Conservation (phyloP, 2,888 invertebrate genomes). For the Spilosoma lubricipeda region DNA sequence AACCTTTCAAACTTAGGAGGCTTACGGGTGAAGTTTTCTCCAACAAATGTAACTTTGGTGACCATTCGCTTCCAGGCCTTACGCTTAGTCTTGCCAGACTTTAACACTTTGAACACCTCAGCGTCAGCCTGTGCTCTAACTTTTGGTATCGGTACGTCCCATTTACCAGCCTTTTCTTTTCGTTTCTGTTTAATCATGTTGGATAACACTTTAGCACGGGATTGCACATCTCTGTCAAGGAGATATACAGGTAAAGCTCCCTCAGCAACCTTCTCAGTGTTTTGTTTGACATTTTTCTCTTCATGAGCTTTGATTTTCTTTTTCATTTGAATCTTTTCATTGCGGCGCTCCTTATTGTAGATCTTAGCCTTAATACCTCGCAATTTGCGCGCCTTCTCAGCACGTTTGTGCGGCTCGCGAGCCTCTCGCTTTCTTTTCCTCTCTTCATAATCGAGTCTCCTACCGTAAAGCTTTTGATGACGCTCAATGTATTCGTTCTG, state of each 20-base stretch:
- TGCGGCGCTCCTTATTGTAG: slow-evolving; percentile 97
- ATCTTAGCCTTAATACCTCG: slow-evolving; percentile 99
- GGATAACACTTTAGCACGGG: slow-evolving; percentile 97
- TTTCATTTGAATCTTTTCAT: slow-evolving; percentile 99
- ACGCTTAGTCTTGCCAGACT: slow-evolving; percentile 95
- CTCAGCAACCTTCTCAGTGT: slow-evolving; percentile 93
- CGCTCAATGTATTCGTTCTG: slow-evolving; percentile 99
- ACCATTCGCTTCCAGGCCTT: slow-evolving; percentile 99
- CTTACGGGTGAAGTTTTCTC: slow-evolving; percentile 99
- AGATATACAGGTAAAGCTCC: slow-evolving; percentile 98
- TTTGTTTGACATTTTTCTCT: slow-evolving; percentile 95
- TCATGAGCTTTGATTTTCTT: slow-evolving; percentile 99
- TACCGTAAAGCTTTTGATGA: slow-evolving; percentile 97
- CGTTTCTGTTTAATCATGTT: slow-evolving; percentile 99
- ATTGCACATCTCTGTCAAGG: slow-evolving; percentile 98
- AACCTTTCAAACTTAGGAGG: slow-evolving; percentile 99
- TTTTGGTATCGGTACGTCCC: slow-evolving; percentile 99
- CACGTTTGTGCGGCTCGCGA: slow-evolving; percentile 95
- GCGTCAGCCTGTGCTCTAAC: slow-evolving; percentile 98
- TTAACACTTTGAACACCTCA: slow-evolving; percentile 97
- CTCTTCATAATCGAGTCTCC: slow-evolving; percentile 99
- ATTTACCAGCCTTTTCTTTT: slow-evolving; percentile 99
- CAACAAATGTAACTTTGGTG: slow-evolving; percentile 99
- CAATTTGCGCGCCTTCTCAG: slow-evolving; percentile 96
- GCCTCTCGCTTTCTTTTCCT: slow-evolving; percentile 98